Conservation (phyloP, 2,888 invertebrate species). For the Parasteatoda lunata region DNA sequence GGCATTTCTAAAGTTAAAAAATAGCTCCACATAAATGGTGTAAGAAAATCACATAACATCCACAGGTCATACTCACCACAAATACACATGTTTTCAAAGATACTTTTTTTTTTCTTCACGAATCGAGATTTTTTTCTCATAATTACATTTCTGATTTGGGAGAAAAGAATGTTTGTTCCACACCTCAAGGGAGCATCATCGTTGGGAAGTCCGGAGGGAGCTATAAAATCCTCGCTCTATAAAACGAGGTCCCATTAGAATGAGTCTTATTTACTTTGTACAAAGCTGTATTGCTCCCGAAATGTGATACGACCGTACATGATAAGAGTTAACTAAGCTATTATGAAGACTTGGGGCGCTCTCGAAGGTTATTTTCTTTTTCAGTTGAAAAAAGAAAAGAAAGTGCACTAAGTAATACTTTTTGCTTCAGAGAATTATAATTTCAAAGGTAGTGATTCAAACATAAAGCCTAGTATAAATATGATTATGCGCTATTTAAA, state of each 20-base stretch:
- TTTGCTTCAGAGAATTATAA: neutral
- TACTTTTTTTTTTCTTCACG: neutral
- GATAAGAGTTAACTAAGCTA: conserved; percentile 31
- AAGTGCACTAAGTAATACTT: neutral
- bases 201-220: conserved; percentile 29
- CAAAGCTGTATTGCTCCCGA: conserved; percentile 3
- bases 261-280: conserved; percentile 32
- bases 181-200: conserved; percentile 12
- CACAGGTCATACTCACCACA: neutral
- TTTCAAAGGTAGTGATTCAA: neutral
- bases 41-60: neutral
- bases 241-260: conserved; percentile 35
- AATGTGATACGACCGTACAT: conserved; percentile 19
- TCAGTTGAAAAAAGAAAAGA: neutral
- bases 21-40: neutral
- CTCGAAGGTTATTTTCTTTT: neutral
- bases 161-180: conserved; percentile 12
- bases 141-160: conserved; percentile 31
- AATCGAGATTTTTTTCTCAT: conserved; percentile 29
- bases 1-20: too few relatives aligned
- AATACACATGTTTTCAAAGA: neutral
- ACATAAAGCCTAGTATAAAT: neutral
- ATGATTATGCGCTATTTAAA: too few relatives aligned
- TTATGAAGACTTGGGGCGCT: conserved; percentile 20
- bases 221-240: conserved; percentile 40